Evolutionary conservation across 2,888 invertebrate genomes (phyloP).

Genomic region (Drosophila koepferae): DNA sequence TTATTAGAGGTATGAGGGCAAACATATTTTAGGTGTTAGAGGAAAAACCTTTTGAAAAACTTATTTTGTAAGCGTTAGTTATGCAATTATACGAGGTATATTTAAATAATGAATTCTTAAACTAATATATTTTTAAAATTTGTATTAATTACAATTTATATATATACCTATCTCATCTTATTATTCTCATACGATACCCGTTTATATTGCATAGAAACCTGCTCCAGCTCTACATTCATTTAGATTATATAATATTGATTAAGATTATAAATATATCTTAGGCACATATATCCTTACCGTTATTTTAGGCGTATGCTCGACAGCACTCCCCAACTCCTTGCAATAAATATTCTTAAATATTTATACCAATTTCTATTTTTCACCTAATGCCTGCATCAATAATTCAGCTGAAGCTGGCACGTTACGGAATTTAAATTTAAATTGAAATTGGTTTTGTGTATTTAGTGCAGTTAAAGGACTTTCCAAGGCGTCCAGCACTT

Average conservation of each 20-base stretch:
- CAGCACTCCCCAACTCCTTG: neutral
- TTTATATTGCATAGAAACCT: neutral
- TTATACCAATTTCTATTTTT: neutral
- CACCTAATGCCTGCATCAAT: slow-evolving; percentile 4
- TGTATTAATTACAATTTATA: too few species aligned
- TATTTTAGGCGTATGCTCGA: neutral
- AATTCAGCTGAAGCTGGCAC: neutral
- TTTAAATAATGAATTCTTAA: too few species aligned
- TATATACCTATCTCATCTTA: neutral
- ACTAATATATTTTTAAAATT: too few species aligned
- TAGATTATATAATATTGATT: neutral
- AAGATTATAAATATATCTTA: neutral
- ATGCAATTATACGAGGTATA: neutral
- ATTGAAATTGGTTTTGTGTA: slow-evolving; percentile 7
- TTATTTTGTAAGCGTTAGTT: neutral
- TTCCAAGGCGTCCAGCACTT: slow-evolving; percentile 1
- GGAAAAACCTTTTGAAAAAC: neutral
- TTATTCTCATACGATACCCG: neutral
- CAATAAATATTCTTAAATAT: slow-evolving; percentile 7
- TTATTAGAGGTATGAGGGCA: neutral
- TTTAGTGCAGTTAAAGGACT: neutral
- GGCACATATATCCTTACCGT: neutral
- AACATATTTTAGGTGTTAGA: neutral
- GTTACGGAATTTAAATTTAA: slow-evolving; percentile 2
- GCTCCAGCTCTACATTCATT: neutral